Evolutionary conservation across 2,888 invertebrate genomes (phyloP).

Genomic region (Amiota mariae): DNA sequence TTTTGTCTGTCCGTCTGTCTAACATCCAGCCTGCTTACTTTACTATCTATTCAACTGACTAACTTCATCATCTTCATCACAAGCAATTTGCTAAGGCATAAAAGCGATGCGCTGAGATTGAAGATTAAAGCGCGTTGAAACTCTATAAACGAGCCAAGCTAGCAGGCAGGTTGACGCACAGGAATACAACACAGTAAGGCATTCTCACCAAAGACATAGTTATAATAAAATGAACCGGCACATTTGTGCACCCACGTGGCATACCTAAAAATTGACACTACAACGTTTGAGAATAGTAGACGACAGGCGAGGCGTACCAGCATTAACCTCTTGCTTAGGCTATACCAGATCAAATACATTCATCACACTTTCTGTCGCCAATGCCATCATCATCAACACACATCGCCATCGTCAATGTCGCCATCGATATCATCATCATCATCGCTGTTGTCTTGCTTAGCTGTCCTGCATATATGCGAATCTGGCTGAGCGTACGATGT

Average conservation of each 20-base stretch:
- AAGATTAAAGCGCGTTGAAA: neutral
- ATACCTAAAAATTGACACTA: too few relatives aligned
- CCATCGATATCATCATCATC: conserved; percentile 34
- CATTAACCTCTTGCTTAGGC: conserved; percentile 7
- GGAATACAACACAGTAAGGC: too few relatives aligned
- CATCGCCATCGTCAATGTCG: neutral
- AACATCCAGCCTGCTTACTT: neutral
- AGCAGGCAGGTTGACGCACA: too few relatives aligned
- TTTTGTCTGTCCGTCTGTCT: conserved; percentile 17
- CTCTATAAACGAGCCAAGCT: too few relatives aligned
- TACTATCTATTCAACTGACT: neutral
- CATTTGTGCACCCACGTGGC: too few relatives aligned
- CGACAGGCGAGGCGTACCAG: neutral
- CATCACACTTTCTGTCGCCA: conserved; percentile 20
- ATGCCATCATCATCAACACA: conserved; percentile 16
- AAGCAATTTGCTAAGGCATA: conserved; percentile 63
- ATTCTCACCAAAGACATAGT: too few relatives aligned
- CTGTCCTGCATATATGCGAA: conserved; percentile 14
- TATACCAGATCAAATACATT: conserved; percentile 16
- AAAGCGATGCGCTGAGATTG: neutral
- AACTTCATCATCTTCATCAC: conserved; percentile 63
- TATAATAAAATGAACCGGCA: too few relatives aligned
- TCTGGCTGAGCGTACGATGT: conserved; percentile 40
- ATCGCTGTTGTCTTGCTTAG: conserved; percentile 32
- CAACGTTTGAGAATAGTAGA: too few relatives aligned